Percentiles rank a stretch among this genome's conserved stretches.
Conservation (phyloP, 2,797 vertebrate species). For the Eleutherodactylus coqui region DNA sequence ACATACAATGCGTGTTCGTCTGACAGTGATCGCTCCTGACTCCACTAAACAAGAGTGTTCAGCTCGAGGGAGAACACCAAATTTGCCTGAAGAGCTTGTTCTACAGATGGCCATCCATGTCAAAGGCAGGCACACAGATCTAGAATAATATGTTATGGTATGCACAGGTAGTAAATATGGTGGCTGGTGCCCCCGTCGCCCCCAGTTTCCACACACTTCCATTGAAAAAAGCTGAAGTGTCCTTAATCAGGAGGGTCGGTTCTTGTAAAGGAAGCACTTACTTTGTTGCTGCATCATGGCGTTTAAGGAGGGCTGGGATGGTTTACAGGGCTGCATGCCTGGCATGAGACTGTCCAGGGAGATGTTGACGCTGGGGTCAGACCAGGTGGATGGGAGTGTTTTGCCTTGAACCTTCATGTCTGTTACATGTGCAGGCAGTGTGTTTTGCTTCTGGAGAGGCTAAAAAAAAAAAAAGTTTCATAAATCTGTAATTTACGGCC, state of each 20-base stretch:
- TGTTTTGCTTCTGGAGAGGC: constrained; percentile 84
- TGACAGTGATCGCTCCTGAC: no score
- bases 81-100: no score
- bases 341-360: constrained; percentile 95
- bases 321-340: constrained; percentile 91
- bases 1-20: no score
- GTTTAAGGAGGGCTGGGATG: constrained; percentile 90
- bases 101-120: no score
- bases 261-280: constrained; percentile 70
- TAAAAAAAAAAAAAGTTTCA: constrained; percentile 65
- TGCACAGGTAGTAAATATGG: no score
- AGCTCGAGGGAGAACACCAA: no score
- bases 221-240: background rate
- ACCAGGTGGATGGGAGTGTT: constrained; percentile 93
- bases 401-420: constrained; percentile 84
- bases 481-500: background rate
- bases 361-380: constrained; percentile 94
- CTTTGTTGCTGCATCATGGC: constrained; percentile 97
- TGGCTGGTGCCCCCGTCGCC: no score
- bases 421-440: constrained; percentile 81
- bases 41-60: no score
- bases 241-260: no score
- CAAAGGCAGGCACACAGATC: no score
- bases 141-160: no score
- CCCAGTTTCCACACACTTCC: no score